phyloP scores from a whole-genome alignment of 1,140 invertebrate genomes.

The Stegodyphus dumicola region DNA sequence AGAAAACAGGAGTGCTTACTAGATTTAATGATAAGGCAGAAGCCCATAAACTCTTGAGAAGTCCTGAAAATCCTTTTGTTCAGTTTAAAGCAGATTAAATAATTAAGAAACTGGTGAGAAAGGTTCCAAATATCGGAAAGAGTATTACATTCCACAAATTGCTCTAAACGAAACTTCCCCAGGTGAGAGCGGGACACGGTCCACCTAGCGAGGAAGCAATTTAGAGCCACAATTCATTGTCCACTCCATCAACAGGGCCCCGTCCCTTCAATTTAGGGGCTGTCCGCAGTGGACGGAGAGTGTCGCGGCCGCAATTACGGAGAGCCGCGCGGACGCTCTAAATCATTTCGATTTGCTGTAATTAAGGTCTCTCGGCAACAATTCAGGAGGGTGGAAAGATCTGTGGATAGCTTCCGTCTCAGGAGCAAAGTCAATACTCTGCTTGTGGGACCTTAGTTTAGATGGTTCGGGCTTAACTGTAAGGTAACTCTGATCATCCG shows the following conservation, averaged over 20 bases:
- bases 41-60: no score
- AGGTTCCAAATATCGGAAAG: no score
- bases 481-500: no score
- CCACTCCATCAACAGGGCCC: conserved; percentile 25
- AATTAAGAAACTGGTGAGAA: no score
- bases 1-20: no score
- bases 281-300: conserved; percentile 47
- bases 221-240: conserved; percentile 44
- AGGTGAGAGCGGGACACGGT: neutral
- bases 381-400: conserved; percentile 21
- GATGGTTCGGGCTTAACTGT: no score
- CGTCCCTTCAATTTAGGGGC: conserved; percentile 47
- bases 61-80: no score
- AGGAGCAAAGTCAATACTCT: no score
- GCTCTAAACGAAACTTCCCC: conserved; percentile 22
- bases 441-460: no score
- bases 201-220: conserved; percentile 23
- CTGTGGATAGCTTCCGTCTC: conserved; percentile 22
- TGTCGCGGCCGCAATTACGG: conserved; percentile 40
- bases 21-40: no score
- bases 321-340: conserved; percentile 10
- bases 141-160: conserved; percentile 37
- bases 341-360: conserved; percentile 59
- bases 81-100: no score
- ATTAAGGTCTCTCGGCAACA: conserved; percentile 59